Percentiles rank a stretch among this genome's conserved stretches.
Conservation (phyloP, 1,140 invertebrate genomes). For the Hyles euphorbiae region DNA sequence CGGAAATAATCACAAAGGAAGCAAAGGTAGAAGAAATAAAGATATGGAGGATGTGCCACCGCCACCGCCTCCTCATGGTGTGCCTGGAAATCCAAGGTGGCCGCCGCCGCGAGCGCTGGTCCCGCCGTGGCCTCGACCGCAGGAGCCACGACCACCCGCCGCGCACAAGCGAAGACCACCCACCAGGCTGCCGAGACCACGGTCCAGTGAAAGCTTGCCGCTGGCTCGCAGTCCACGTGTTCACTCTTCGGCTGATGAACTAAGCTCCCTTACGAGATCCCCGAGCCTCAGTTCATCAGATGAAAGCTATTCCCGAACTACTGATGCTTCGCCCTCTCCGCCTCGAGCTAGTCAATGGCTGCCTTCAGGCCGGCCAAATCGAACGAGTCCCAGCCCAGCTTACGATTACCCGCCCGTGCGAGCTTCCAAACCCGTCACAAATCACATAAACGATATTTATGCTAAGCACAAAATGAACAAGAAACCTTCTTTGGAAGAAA, state of each 20-base stretch:
- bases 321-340: slow-evolving; percentile 77
- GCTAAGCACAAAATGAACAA: slow-evolving; percentile 64
- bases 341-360: slow-evolving; percentile 78
- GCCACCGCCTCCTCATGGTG: slow-evolving; percentile 75
- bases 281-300: slow-evolving; percentile 88
- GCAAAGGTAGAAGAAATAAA: slow-evolving; percentile 60
- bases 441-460: slow-evolving; percentile 54
- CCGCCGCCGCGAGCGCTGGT: slow-evolving; percentile 68
- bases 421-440: slow-evolving; percentile 46
- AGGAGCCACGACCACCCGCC: slow-evolving; percentile 49
- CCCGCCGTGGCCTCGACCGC: slow-evolving; percentile 77
- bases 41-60: slow-evolving; percentile 59
- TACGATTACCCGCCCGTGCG: slow-evolving; percentile 63
- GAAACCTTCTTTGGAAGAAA: slow-evolving; percentile 63
- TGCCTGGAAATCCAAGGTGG: slow-evolving; percentile 54
- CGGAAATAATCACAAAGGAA: slow-evolving; percentile 72
- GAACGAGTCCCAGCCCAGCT: slow-evolving; percentile 33
- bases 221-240: slow-evolving; percentile 75
- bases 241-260: slow-evolving; percentile 88
- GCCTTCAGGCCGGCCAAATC: slow-evolving; percentile 71
- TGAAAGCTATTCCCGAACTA: slow-evolving; percentile 86
- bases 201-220: slow-evolving; percentile 80
- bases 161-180: slow-evolving; percentile 61
- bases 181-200: slow-evolving; percentile 72
- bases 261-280: slow-evolving; percentile 86